Conservation (phyloP, 2,797 vertebrate species). For the Fistularia tabacaria region DNA sequence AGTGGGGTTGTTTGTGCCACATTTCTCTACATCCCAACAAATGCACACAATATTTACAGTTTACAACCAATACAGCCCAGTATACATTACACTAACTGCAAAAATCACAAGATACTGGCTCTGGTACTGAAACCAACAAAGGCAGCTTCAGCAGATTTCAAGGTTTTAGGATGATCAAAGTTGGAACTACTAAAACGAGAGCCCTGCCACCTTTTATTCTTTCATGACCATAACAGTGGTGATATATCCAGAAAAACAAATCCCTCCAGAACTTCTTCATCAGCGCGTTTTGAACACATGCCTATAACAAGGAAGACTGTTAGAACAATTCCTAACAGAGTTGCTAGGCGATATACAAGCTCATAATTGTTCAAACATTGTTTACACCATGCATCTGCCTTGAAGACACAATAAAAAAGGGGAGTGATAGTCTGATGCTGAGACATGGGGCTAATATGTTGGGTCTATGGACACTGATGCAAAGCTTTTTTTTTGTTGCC, state of each 20-base stretch:
- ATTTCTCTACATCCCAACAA: constrained; percentile 33
- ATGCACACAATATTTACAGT: constrained; percentile 32
- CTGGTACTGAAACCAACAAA: constrained; percentile 18
- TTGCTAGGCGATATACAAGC: constrained; percentile 47
- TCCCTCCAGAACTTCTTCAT: constrained; percentile 12
- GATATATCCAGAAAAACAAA: constrained; percentile 15
- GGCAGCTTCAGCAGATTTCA: constrained; percentile 1
- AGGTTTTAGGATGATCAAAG: constrained; percentile 41
- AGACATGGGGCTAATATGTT: constrained; percentile 35
- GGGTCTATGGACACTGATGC: constrained; percentile 56
- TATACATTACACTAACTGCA: constrained; percentile 20
- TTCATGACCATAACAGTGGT: constrained; percentile 33
- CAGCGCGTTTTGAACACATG: constrained; percentile 37
- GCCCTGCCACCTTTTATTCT: constrained; percentile 17
- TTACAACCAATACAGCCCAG: constrained; percentile 32
- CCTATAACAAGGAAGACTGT: constrained; percentile 43
- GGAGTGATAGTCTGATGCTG: constrained; percentile 52
- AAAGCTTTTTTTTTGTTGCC: constrained; percentile 62
- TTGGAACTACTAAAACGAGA: constrained; percentile 16
- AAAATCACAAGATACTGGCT: constrained; percentile 25
- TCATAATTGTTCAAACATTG: constrained; percentile 63
- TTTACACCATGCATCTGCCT: constrained; percentile 61
- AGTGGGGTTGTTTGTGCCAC: too few relatives aligned
- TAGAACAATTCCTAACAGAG: constrained; percentile 42
- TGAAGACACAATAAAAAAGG: constrained; percentile 64